These are phyloP conservation scores for Crepidodera aurea DNA, from an alignment of 2,888 invertebrate species.

Conservation along the genomic window DNA sequence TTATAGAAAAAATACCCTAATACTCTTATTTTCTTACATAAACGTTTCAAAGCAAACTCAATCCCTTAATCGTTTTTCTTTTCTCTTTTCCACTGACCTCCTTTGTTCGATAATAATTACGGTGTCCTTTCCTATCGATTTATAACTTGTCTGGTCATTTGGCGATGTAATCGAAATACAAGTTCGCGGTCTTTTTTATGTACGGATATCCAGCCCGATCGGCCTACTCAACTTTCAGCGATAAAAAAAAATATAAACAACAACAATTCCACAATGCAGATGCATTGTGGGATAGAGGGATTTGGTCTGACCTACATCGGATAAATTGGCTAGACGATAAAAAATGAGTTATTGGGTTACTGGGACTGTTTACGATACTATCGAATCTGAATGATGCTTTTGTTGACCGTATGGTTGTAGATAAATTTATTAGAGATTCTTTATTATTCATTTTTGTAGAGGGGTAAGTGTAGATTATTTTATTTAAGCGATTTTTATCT, in stretches of 20 bases:
- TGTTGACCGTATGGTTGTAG: no score
- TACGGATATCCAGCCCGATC: slow-evolving; percentile 4
- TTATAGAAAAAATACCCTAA: no score
- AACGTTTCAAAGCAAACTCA: no score
- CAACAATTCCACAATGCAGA: background rate
- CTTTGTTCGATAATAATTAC: background rate
- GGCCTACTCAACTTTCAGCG: background rate
- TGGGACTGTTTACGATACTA: background rate
- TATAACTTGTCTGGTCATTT: background rate
- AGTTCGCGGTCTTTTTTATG: background rate
- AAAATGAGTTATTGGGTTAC: slow-evolving; percentile 2
- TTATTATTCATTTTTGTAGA: no score
- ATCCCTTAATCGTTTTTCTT: no score
- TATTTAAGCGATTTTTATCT: no score
- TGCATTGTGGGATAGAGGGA: background rate
- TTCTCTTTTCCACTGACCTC: slow-evolving; percentile 2
- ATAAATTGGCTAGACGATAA: slow-evolving; percentile 4
- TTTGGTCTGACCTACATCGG: background rate
- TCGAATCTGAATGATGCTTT: no score
- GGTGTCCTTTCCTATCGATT: background rate
- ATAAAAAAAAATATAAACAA: background rate
- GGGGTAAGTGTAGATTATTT: no score
- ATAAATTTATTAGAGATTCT: no score
- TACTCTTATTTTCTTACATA: no score
- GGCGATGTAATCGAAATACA: background rate